Conservation (phyloP, 2,113 vertebrate genomes). For the Herpetotheres cachinnans region DNA sequence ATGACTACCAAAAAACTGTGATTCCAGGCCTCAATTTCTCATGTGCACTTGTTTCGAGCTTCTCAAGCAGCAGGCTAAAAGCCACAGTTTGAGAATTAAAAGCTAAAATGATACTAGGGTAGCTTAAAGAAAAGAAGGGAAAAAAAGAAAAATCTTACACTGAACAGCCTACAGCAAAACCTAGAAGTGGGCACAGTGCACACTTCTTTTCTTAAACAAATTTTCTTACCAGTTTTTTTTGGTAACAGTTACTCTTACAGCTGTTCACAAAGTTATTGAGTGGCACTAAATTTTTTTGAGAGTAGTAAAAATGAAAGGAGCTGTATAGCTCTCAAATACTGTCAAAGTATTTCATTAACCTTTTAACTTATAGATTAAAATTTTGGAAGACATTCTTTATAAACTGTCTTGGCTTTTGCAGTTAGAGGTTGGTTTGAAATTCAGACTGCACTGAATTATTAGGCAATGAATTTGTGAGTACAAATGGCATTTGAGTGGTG, state of each 20-base stretch:
- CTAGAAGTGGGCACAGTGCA: not conserved
- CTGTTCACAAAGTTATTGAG: not conserved
- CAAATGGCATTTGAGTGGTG: not conserved
- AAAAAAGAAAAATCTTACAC: rapidly evolving
- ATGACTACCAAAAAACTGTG: not conserved
- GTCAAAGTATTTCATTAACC: not conserved
- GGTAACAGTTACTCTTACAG: not conserved
- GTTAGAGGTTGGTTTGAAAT: not conserved
- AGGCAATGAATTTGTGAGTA: not conserved
- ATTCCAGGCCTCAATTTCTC: not conserved
- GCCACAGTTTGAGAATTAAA: not conserved
- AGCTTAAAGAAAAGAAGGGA: not conserved
- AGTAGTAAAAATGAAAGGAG: not conserved
- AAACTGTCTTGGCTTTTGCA: not conserved
- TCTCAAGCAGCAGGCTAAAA: not conserved
- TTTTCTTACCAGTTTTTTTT: not conserved
- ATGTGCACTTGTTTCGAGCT: not conserved
- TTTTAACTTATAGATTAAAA: not conserved
- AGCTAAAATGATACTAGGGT: not conserved
- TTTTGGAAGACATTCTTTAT: not conserved
- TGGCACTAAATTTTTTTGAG: not conserved
- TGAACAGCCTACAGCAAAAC: not conserved
- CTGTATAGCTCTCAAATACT: not conserved
- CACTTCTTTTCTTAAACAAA: not conserved
- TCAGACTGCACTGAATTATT: not conserved